Evolutionary conservation across 2,888 invertebrate species (phyloP), one percentile per base, ranked within the genome.

Genomic region (Entomobrya multifasciata): DNA sequence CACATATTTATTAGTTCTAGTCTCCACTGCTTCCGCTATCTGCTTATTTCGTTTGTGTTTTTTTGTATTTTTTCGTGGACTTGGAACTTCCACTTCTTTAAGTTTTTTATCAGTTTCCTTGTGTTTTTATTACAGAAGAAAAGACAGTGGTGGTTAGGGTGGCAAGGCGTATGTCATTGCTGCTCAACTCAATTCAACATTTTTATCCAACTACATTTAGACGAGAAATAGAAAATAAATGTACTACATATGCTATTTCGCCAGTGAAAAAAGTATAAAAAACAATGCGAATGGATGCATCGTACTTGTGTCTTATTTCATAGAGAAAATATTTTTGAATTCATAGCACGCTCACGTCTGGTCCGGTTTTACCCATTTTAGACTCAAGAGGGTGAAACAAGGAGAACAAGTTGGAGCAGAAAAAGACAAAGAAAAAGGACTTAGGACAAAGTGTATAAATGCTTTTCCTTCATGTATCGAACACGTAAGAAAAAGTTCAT

Each of bases 291-390:
- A 36, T 36, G 36, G 47, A 70, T 13, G 17, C 22, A 74, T 55
- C 55, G 36, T 30, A 30, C 30, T 17, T 55, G 52, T 36, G 36
- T 74, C 52, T 6, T 36, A 36, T 36, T 36, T 4, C 8, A 74
- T 74, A 74, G 55, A 72, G 72, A 72, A 72, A 72, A 30, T 55
- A 74, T 25, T 44, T 82, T 82, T 15, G 60, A 74, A 82, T 82
- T 72, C 81, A 82, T 72, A 60, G 72, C 81, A 82, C 81, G 81
- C 55, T 57, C 36, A 5, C 80, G 3, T 27, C 52, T 60, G 47
- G 81, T 65, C 65, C 81, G 25, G 81, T 65, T 72, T 60, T n/a
- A n/a, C 41, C 25, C 60, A 47, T 82, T 82, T 82, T 27, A 11
- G 25, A 60, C 81, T 65, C 72, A 60, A 72, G 72, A 82, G 72